Evolutionary conservation across 2,797 vertebrate genomes (phyloP), one percentile per base, ranked within the genome.

Genomic region (Schizothorax lantsangensis): DNA sequence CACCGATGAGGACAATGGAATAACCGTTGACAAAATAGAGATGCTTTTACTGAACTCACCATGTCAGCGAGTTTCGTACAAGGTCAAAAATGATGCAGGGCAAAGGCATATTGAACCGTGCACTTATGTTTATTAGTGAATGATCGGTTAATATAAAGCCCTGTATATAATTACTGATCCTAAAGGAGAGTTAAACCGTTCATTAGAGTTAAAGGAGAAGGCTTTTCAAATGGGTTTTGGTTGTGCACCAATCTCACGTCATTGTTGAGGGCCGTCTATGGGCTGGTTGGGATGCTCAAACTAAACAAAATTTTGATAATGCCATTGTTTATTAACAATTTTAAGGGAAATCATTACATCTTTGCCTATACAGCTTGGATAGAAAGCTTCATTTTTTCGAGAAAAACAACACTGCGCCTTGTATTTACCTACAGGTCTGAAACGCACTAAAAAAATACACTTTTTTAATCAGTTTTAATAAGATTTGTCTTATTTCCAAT

Each of bases 1-100:
- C 85, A 86, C 79, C 85, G 36, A 15, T 1, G n/a, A 68, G 57
- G 79, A 86, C 85, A 66, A 81, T 40, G 68, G 72, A 81, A 77
- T 85, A 85, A 88, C 66, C 66, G 38, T 72, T 85, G 72, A 82
- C 79, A 75, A 88, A 84, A 88, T 84, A 82, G 87, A 84, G n/a
- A 84, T 85, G 87, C 71, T 69, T 81, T 81, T 75, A 84, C 73
- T 88, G 83, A 71, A 69, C 83, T 73, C 36, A 84, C 23, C 75
- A 74, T 75, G 43, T 49, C 33, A 40, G 26, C 8, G 52, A 45
- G 57, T 68, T 78, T 59, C n/a, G 57, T 11, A 57, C 33, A n/a
- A 68, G 40, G 17, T 23, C 62, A 47, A 79, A 80, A 72, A 26
- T 15, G 4, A 80, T 73, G n/a, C 33, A 52, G 19, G 40, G 19